Conservation (phyloP, 2,888 invertebrate species). For the Drosophila meridionalis region DNA sequence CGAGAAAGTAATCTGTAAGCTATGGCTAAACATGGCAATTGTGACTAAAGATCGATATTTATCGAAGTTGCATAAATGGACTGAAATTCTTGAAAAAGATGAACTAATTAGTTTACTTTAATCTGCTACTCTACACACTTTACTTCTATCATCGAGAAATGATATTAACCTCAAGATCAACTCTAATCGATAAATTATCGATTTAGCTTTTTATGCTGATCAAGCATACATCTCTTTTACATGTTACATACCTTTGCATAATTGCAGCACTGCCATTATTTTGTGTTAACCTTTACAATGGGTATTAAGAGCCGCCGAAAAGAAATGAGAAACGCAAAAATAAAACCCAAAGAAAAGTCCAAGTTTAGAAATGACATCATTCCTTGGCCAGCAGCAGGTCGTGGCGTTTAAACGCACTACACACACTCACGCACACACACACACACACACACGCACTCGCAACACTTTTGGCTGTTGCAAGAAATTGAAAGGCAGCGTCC, state of each 20-base stretch:
- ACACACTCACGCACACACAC: conserved; percentile 1
- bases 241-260: background rate
- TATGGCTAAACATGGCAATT: background rate
- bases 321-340: conserved; percentile 42
- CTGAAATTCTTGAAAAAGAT: background rate
- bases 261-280: background rate
- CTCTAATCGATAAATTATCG: background rate
- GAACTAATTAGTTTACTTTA: too few species aligned
- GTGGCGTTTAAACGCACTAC: conserved; percentile 11
- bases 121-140: too few species aligned
- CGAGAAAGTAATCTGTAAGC: background rate
- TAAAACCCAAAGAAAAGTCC: conserved; percentile 43
- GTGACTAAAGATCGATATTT: background rate
- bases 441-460: background rate
- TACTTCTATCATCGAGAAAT: too few species aligned
- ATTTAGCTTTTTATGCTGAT: background rate
- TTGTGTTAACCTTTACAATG: background rate
- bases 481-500: conserved; percentile 15
- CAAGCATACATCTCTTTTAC: background rate
- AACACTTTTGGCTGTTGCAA: conserved; percentile 17
- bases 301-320: conserved; percentile 10
- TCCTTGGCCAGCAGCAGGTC: conserved; percentile 19
- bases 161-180: background rate
- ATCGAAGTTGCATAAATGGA: background rate
- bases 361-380: conserved; percentile 76